Base-by-base conservation (phyloP, 2,888 invertebrate species). In the Rotaria sp. region DNA sequence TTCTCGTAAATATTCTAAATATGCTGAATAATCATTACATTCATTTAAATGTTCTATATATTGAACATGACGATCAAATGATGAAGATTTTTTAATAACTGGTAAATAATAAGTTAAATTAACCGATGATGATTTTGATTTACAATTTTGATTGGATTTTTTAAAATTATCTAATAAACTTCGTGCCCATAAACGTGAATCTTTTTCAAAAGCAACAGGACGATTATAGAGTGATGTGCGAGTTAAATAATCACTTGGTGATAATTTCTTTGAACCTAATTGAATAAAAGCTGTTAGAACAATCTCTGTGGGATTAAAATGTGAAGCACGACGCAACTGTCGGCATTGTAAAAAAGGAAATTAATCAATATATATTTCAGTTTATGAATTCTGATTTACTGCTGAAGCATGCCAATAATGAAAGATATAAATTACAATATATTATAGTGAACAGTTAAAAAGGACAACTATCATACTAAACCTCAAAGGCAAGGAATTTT, bases 171-270 rank as follows among this genome's bases (percentile, higher is more conserved):
- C 45, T n/a, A 80, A n/a, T 45, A 80, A 80, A 45, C 45, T 80
- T 45, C 80, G 80, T 45, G 80, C 80, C 80, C 80, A 80, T 45
- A 45, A 26, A 45, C 80, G 45, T 45, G 80, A 80, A 80, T 80
- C 80, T 80, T 80, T 80, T 80, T 80, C 80, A 80, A 80, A 80
- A 45, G 80, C 80, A 80, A 80, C 45, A 26, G 80, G 80, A 45
- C 80, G 80, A 80, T 80, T 80, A n/a, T 80, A 80, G 3, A 80
- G n/a, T 15, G 80, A 80, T n/a, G 26, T 41, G 1, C 45, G 41
- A 35, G 67, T 67, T 21, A 67, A 67, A 80, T 80, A 80, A 80
- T 80, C 80, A 80, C n/a, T 80, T 2, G 80, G 80, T 13, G 80
- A 80, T n/a, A 80, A 45, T 80, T 80, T 45, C n/a, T 80, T 80